Evolutionary conservation across 2,113 vertebrate species (phyloP).

Genomic region (Paramisgurnus dabryanus): DNA sequence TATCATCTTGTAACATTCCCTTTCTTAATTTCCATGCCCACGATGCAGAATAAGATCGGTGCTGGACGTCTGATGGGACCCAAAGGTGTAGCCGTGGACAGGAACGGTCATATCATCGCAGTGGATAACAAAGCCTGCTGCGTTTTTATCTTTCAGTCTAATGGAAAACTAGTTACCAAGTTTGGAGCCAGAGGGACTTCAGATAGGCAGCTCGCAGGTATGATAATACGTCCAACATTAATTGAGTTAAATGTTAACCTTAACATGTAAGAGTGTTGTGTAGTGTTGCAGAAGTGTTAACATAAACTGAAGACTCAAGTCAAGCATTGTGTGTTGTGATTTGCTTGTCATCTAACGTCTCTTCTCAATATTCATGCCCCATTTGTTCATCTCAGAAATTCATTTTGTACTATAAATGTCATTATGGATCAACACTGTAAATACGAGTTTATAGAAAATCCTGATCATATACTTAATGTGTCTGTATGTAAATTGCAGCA

Average conservation of each 20-base stretch:
- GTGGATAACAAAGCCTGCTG: constrained; percentile 99
- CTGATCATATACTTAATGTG: too few relatives aligned
- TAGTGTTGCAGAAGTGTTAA: background rate
- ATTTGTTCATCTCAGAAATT: constrained; percentile 11
- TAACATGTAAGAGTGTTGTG: background rate
- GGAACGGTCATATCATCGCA: constrained; percentile 94
- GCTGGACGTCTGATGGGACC: constrained; percentile 93
- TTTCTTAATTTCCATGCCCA: constrained; percentile 7
- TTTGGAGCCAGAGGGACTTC: constrained; percentile 89
- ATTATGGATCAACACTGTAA: background rate
- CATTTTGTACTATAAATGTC: background rate
- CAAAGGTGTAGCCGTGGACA: constrained; percentile 91
- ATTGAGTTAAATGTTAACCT: background rate
- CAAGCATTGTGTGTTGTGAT: constrained; percentile 9
- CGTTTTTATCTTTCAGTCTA: constrained; percentile 97
- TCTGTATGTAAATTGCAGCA: too few relatives aligned
- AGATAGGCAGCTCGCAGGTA: constrained; percentile 94
- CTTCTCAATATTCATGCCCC: constrained; percentile 9
- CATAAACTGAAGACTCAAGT: background rate
- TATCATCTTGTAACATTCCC: background rate
- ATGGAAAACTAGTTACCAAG: constrained; percentile 90
- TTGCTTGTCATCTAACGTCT: constrained; percentile 25
- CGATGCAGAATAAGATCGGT: constrained; percentile 87
- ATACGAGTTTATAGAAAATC: background rate
- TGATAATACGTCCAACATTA: background rate